Base-by-base conservation (phyloP, 2,888 invertebrate species). In the Lacanobia wlatinum region DNA sequence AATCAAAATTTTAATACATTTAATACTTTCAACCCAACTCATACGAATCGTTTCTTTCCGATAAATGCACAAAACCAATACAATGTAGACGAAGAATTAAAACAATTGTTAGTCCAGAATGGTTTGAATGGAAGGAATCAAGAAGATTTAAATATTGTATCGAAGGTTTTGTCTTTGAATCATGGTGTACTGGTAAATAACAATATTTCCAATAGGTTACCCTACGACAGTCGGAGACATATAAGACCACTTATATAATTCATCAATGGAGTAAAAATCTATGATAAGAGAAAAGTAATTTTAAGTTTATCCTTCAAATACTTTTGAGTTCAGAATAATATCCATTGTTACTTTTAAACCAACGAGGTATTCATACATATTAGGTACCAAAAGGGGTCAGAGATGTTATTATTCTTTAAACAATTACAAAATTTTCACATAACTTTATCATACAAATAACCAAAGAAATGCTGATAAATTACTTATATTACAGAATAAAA, bases 101-200 rank as follows among this genome's bases (percentile, higher is more conserved):
- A 97, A 87, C 97, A 97, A 83, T 92, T 98, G 59, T 90, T 98
- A 23, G 96, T 96, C 64, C 97, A 97, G 90, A 97, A 97, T 63
- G 98, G 98, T 50, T 96, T 98, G 55, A 97, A 97, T 56, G 95
- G 95, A 58, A 96, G 97, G 83, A 95, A 94, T 78, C 97, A 97
- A 71, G 98, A 98, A 90, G 98, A 98, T 92, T 94, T 98, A 65
- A 98, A 98, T 90, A 98, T 98, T 87, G 98, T 98, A 50, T 97
- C 98, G 60, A 98, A 98, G 94, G 98, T 98, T 75, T 93, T 98
- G 87, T 98, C 98, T 12, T 93, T 98, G 70, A 98, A 98, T 92
- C 98, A 98, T 87, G 97, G 97, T 62, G 95, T 97, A n/a, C 89
- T 97, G 10, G 87, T 96, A 1, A 94, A 94, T 78, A 93, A 93